Percentiles rank a stretch among this genome's conserved stretches.
These are phyloP conservation scores for Helicoverpa zea DNA, from an alignment of 1,140 invertebrate genomes.

Conservation along the genomic window DNA sequence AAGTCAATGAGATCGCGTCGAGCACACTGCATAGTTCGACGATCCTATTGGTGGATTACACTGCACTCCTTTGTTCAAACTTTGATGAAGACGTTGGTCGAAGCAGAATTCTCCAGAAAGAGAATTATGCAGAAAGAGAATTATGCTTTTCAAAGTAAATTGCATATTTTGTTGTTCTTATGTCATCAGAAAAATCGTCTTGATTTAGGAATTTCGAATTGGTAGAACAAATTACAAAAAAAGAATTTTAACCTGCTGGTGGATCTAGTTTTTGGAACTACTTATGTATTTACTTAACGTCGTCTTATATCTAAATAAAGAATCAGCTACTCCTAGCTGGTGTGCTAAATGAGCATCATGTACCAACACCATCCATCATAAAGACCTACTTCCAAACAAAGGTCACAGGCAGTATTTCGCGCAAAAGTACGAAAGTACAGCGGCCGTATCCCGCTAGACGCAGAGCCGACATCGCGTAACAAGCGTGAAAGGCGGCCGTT, in stretches of 20 bases:
- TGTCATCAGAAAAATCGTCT: too few species aligned
- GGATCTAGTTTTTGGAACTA: too few species aligned
- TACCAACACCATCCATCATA: not conserved
- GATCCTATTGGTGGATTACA: not conserved
- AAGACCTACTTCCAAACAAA: not conserved
- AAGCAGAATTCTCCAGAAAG: too few species aligned
- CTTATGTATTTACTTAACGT: too few species aligned
- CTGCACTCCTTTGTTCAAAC: not conserved
- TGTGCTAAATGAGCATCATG: not conserved
- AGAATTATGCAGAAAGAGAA: too few species aligned
- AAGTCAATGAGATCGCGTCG: not conserved
- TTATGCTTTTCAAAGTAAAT: too few species aligned
- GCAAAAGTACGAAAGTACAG: not conserved
- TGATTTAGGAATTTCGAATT: too few species aligned
- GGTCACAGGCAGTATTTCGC: constrained; percentile 2
- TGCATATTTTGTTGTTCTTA: too few species aligned
- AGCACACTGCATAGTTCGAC: not conserved
- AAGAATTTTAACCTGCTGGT: too few species aligned
- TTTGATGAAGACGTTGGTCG: not conserved
- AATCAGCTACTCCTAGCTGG: too few species aligned
- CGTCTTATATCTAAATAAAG: too few species aligned
- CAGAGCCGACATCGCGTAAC: constrained; percentile 39
- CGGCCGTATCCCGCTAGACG: constrained; percentile 17
- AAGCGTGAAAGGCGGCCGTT: constrained; percentile 48
- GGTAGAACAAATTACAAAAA: too few species aligned